Evolutionary conservation across 2,113 vertebrate genomes (phyloP), one percentile per base, ranked within the genome.

Genomic region (Furnarius figulus): DNA sequence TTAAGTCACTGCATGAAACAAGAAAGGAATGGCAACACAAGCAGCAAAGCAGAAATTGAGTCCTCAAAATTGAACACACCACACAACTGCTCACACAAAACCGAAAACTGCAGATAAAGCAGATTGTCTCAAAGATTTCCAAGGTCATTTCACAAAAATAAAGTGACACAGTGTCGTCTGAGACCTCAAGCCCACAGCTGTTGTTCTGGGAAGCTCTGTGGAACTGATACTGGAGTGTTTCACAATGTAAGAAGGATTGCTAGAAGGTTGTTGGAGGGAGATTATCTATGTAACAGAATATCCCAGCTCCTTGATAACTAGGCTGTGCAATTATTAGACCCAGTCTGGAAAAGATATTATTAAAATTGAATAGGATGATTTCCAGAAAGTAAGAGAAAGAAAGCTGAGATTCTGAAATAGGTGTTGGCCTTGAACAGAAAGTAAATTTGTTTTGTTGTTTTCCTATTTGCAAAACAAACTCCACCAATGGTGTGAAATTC

Each of bases 211-310:
- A 90, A 88, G 50, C 71, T 77, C 46, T 39, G 83, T 95, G 94
- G 86, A 96, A 95, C 76, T 35, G 90, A 95, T 74, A 94, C 75
- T 70, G n/a, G 33, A 59, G 49, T 72, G 86, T 82, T 20, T 89
- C 67, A 92, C 16, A 86, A 12, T 33, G 72, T 39, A 90, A 87
- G 75, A 40, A 62, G 13, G 20, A 23, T 13, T 24, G 76, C 68
- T 81, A 42, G 35, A 77, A 73, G 44, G 5, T 35, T 75, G 20
- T 73, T 77, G 66, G 23, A 83, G 52, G 4, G 30, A 90, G 46
- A 86, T 92, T 58, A 58, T 73, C 82, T 50, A 7, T 50, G 46
- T 77, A 90, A 95, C 42, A 86, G 58, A 93, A 74, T 70, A 93
- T 25, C 49, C 61, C 46, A 74, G 47, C 72, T 89, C 72, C 42